Base-by-base conservation (phyloP, 2,113 vertebrate genomes). In the Trematomus loennbergii region DNA sequence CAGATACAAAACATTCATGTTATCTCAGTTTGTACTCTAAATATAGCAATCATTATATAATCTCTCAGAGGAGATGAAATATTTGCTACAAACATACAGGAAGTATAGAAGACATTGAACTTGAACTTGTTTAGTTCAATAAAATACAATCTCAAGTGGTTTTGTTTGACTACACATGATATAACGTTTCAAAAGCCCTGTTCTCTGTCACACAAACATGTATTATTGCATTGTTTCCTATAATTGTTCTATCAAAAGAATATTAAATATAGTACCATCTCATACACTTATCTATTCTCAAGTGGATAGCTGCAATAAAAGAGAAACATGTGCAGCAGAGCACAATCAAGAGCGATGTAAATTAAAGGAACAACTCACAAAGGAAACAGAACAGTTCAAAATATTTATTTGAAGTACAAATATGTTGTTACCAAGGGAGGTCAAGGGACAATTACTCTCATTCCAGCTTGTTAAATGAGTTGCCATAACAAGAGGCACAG, bases 391-490 rank as follows among this genome's bases (percentile, higher is more conserved):
- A 57, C 74, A 81, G 57, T 90, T 92, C 33, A 88, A 85, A 88
- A 79, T 85, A 79, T 91, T 82, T 91, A 90, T 90, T 94, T 89
- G 79, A 88, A 90, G 85, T 93, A 93, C 85, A 95, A 95, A 94
- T 92, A 71, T 86, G 76, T 75, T 77, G 88, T 85, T 85, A 85
- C 68, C 68, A 92, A 75, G 68, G 75, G 78, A 87, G 67, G 79
- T 81, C 79, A 86, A 75, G 49, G 70, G 82, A 70, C 53, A 86
- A 86, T 87, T 85, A 87, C 83, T 89, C 46, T 33, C 43, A 25
- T 63, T 86, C 17, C 77, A 83, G 54, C 45, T 15, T 91, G 81
- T 93, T 90, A 94, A 81, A 93, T 83, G 22, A 93, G 81, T 80
- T 88, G 80, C 88, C 87, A 90, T 50, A 95, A 87, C 77, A 88